Conservation (phyloP, 53 echinoderm and acorn worm genomes). For the Mesocentrotus franciscanus region DNA sequence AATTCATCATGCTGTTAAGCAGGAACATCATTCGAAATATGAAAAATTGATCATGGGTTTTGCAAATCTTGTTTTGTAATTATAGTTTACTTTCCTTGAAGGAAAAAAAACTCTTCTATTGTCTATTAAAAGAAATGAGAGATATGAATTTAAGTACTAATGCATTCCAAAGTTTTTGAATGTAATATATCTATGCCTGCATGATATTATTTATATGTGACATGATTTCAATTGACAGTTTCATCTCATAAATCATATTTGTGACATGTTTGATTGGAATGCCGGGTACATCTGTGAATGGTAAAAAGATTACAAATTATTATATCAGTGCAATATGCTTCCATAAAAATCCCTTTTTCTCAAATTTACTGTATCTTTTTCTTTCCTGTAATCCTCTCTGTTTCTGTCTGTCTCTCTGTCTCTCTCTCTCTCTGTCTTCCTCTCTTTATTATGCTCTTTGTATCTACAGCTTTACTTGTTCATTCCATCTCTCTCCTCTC, state of each 20-base stretch:
- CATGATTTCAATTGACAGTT: conserved; percentile 41
- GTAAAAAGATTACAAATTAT: conserved; percentile 34
- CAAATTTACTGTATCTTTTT: background rate
- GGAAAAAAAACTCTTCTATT: background rate
- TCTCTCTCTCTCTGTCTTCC: background rate
- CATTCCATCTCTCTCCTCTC: background rate
- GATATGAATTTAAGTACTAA: background rate
- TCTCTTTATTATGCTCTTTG: background rate
- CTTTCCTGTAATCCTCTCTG: background rate
- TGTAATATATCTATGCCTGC: background rate
- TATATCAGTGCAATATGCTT: background rate
- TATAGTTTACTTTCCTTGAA: background rate
- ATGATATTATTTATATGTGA: conserved; percentile 29
- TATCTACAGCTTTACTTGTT: too few relatives aligned
- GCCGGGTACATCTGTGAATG: background rate
- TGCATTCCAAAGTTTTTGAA: background rate
- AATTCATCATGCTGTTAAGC: background rate
- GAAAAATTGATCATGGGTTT: background rate
- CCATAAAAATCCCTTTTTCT: background rate
- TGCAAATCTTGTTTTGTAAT: background rate
- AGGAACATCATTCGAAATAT: background rate
- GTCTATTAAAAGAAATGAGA: background rate
- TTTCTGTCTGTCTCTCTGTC: too few relatives aligned
- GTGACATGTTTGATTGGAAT: background rate
- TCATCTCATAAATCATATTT: conserved; percentile 43